Evolutionary conservation across 2,797 vertebrate species (phyloP), one percentile per base, ranked within the genome.

Genomic region (Coracias cyanogaster): DNA sequence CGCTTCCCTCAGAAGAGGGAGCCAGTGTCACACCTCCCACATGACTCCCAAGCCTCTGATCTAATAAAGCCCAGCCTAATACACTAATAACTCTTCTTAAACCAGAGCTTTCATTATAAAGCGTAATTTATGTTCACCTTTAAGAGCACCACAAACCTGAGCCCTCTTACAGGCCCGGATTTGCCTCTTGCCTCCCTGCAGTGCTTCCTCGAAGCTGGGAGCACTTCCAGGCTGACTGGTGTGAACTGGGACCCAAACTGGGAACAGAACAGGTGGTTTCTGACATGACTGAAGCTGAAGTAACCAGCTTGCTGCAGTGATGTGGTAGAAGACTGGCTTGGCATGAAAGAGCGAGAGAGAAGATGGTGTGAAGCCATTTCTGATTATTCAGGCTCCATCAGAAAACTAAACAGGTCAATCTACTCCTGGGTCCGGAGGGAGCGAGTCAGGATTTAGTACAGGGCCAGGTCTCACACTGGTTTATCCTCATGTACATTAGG

Each of bases 1-100:
- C 33, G 57, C 69, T 96, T 97, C 95, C 62, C 94, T 96, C 97
- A 92, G 97, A 96, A 97, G 96, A 96, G 93, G 97, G 97, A 97
- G 97, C 96, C 90, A 95, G 93, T 55, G 96, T 80, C 95, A 93
- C 94, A 91, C 91, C 89, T 92, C 95, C 95, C 92, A 52, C 86
- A 20, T 1, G 39, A 82, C 92, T 82, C 55, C 0, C 2, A 48
- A 46, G 3, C 65, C 69, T 60, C 86, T 0, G 8, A 39, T 91
- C 89, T 85, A 65, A 88, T 94, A 96, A 95, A 96, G 88, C 73
- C 48, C 28, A 4, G 74, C 51, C 90, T 92, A 90, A 91, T 28
- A 6, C 88, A 51, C 79, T 74, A 94, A 93, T 90, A 90, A 86
- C 91, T 60, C 90, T 64, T 76, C 92, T 78, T 92, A 97, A 97